Conservation (phyloP, 2,888 invertebrate species). For the Perizoma affinitatum region DNA sequence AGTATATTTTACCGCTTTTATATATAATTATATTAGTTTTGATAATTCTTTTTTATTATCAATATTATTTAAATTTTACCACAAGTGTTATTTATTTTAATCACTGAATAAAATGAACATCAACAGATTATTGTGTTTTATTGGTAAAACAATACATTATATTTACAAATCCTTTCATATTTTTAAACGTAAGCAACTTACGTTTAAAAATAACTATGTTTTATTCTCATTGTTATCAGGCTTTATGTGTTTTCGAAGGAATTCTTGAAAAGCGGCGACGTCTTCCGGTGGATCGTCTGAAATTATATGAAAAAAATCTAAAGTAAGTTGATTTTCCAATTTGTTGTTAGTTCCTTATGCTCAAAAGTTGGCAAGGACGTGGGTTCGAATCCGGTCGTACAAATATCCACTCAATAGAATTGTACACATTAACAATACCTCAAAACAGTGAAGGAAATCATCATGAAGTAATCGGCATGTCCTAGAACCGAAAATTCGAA, state of each 20-base stretch:
- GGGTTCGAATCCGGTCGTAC: too few species aligned
- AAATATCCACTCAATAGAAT: too few species aligned
- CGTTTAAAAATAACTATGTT: constrained; percentile 41
- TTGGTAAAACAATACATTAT: constrained; percentile 38
- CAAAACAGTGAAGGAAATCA: too few species aligned
- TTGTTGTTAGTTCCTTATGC: too few species aligned
- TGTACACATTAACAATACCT: too few species aligned
- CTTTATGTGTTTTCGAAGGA: constrained; percentile 72
- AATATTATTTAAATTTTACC: not conserved
- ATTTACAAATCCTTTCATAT: constrained; percentile 35
- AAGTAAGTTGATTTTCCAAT: too few species aligned
- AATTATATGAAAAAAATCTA: constrained; percentile 36
- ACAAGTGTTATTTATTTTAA: constrained; percentile 3
- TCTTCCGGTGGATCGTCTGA: constrained; percentile 74
- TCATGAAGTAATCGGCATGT: too few species aligned
- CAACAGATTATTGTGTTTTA: constrained; percentile 24
- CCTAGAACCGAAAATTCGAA: too few species aligned
- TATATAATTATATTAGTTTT: not conserved
- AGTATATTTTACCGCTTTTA: too few species aligned
- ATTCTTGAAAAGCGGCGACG: constrained; percentile 72
- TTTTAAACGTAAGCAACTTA: not conserved
- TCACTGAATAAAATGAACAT: constrained; percentile 32
- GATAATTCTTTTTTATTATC: not conserved
- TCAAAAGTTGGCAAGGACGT: too few species aligned
- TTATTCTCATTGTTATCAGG: constrained; percentile 57